Evolutionary conservation across 1,140 invertebrate genomes (phyloP).

Genomic region (Apis dorsata): DNA sequence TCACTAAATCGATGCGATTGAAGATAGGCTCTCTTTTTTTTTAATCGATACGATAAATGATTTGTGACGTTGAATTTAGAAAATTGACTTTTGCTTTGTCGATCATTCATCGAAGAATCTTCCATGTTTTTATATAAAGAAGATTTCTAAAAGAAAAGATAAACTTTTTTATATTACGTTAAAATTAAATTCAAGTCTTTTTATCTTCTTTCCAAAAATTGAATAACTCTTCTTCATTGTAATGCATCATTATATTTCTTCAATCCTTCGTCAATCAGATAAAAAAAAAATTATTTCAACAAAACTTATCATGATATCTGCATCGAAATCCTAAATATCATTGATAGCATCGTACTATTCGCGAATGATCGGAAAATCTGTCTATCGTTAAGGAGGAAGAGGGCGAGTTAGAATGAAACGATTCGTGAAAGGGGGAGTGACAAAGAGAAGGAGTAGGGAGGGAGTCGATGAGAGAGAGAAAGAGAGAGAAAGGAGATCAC

Average conservation of each 20-base stretch:
- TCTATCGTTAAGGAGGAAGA: constrained; percentile 12
- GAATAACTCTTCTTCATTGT: not conserved
- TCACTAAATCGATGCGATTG: not conserved
- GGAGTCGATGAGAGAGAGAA: constrained; percentile 25
- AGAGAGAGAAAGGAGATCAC: constrained; percentile 60
- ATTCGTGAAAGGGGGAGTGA: constrained; percentile 25
- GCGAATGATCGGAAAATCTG: not conserved
- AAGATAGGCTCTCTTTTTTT: not conserved
- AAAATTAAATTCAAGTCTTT: no score
- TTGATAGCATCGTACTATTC: not conserved
- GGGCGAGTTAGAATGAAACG: constrained; percentile 27
- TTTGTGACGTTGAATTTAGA: not conserved
- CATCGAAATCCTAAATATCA: not conserved
- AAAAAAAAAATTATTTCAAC: not conserved
- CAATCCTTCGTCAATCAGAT: not conserved
- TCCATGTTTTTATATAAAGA: no score
- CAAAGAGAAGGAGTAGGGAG: constrained; percentile 40
- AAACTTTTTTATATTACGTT: no score
- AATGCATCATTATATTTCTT: no score
- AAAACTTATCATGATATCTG: no score
- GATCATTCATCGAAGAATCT: no score
- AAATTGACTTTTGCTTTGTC: no score
- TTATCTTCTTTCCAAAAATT: not conserved
- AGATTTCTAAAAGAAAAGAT: no score
- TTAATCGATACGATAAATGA: not conserved